Conservation (phyloP, 2,113 vertebrate species). For the Barnardius zonarius region DNA sequence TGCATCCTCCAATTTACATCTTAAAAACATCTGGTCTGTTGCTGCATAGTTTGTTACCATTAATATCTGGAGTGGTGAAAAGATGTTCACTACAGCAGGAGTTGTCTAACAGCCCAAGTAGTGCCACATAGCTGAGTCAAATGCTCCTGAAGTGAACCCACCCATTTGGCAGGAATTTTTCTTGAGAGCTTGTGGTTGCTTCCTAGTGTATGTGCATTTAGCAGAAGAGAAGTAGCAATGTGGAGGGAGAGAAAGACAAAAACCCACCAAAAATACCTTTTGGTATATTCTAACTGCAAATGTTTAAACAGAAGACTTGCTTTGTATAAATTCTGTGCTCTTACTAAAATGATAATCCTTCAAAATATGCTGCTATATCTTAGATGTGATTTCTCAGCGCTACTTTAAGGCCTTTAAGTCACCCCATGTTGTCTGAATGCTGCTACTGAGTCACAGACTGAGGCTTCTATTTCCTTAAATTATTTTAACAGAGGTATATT, state of each 20-base stretch:
- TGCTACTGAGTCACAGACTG: background rate
- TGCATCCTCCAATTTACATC: background rate
- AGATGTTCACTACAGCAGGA: background rate
- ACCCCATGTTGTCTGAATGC: background rate
- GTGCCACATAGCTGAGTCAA: background rate
- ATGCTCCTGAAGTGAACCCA: background rate
- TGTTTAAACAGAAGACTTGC: background rate
- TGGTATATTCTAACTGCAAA: background rate
- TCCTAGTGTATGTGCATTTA: background rate
- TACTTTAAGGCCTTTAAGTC: background rate
- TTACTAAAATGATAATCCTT: background rate
- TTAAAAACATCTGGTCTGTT: background rate
- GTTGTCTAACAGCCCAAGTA: background rate
- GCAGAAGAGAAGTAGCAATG: background rate
- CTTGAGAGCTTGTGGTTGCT: background rate
- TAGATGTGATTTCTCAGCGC: background rate
- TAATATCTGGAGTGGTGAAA: background rate
- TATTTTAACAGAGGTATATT: background rate
- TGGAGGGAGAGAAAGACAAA: background rate
- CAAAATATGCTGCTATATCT: accelerated
- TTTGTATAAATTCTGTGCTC: background rate
- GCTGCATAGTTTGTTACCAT: background rate
- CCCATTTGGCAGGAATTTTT: background rate
- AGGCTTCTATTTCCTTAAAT: background rate
- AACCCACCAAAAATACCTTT: background rate